Percentiles rank a stretch among this genome's conserved stretches.
Evolutionary conservation across 2,888 invertebrate species (phyloP).

Genomic region (Tethea ocularis): DNA sequence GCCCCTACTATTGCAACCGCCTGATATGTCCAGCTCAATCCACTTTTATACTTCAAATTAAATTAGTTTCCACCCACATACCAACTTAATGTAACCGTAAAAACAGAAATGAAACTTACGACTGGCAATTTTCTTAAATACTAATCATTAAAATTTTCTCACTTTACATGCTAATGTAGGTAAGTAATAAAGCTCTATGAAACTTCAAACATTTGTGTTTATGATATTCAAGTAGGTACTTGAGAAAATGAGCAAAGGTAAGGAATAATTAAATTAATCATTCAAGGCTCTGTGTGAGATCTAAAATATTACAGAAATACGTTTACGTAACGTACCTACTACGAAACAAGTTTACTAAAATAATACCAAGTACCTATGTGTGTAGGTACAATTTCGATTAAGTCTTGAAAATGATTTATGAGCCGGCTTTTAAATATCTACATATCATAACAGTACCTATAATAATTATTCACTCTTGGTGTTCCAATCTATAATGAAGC

Average conservation of each 20-base stretch:
- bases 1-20: conserved; percentile 24
- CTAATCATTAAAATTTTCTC: background rate
- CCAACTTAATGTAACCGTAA: background rate
- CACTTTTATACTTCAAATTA: conserved; percentile 63
- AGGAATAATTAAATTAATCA: no score
- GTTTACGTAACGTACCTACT: no score
- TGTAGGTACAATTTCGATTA: background rate
- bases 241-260: no score
- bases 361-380: background rate
- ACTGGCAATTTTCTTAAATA: background rate
- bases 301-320: no score
- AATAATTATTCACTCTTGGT: background rate
- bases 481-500: background rate
- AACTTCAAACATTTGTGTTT: no score
- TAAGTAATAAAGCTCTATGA: background rate
- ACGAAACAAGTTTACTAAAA: background rate
- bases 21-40: conserved; percentile 43
- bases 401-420: background rate
- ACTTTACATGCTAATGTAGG: background rate
- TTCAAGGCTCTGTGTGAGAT: no score
- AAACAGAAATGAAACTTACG: no score
- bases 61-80: conserved; percentile 61
- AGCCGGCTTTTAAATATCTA: background rate
- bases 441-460: conserved; percentile 1
- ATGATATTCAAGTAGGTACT: no score